Evolutionary conservation across 2,888 invertebrate genomes (phyloP), one percentile per base, ranked within the genome.

Genomic region (Drosophila longiperda): DNA sequence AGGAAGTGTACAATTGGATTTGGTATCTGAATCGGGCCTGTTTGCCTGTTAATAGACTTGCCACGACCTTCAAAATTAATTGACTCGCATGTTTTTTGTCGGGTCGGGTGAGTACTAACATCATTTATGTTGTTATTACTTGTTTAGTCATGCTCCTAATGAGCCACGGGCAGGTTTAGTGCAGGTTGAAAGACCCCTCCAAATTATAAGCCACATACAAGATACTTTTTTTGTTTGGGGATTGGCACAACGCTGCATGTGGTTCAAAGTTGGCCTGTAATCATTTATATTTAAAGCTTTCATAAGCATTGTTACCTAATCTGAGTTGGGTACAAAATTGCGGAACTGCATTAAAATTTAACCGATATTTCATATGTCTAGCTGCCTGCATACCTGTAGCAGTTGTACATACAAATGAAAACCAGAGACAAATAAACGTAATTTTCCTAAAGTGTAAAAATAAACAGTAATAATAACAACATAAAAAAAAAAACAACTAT

Each of bases 61-160:
- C 88, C 73, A 73, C 74, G 84, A 79, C 88, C 85, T 85, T 85
- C 86, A 85, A 90, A 75, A 71, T 82, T 82, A 85, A 90, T 88
- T 85, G 84, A 76, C 74, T 85, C 62, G 45, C 57, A 59, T 59
- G 58, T 52, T 61, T 55, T 40, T 40, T 11, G 36, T 36, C n/a
- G 12, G n/a, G 40, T 57, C 70, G 76, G 48, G 45, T 34, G 58
- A 55, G 78, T 64, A 73, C 72, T 53, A 62, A 59, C 65, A 89
- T 63, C 65, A 69, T 75, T 80, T 80, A 83, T 72, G 81, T 66
- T 52, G 60, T 69, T 79, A 63, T 75, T 80, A 79, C 68, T 85
- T 83, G 78, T 71, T 73, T 74, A 77, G 86, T 87, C 83, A 69
- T 79, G 75, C 78, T 75, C 66, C 82, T 80, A 87, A 84, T 86